Base-by-base conservation (phyloP, 2,113 vertebrate species). In the Callipepla squamata region DNA sequence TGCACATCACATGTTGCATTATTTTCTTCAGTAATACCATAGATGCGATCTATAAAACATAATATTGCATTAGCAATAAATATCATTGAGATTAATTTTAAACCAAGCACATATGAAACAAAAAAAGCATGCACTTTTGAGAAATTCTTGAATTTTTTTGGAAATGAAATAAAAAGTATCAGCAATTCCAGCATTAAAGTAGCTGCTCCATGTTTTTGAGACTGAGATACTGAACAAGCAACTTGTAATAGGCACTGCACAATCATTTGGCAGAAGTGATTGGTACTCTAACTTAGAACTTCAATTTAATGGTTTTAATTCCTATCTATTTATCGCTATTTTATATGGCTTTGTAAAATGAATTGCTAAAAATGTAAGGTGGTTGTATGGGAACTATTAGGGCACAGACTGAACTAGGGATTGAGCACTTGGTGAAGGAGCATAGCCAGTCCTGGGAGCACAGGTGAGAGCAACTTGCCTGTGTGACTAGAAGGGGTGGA, bases 141-240 rank as follows among this genome's bases (percentile, higher is more conserved):
- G 19, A 72, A 51, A 18, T 55, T 77, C 15, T 55, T 23, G 2
- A 18, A 75, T 70, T 34, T 22, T 18, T 2, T 30, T 53, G 11
- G 62, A 85, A 92, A 40, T 1, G 0, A 0, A n/a, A 2, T 62
- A 23, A 70, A 83, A 85, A 17, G 40, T n/a, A 2, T 42, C 32
- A 67, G 21, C 26, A 22, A n/a, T n/a, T 8, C 36, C 7, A 68
- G 28, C 3, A 16, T 25, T 20, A 23, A 81, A 51, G 13, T 38
- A 77, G 2, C 3, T 86, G 19, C 47, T 18, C 7, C 32, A 7
- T 48, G 51, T 87, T 67, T 65, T 68, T 9, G 1, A n/a, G 13
- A 59, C 2, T 30, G 38, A 75, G 25, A 38, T 6, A 77, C 47
- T 32, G 11, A 80, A 69, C 62, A 73, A 73, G 45, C 0, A 58